Base-by-base conservation (phyloP, 2,888 invertebrate species). In the Lepidochrysops patricia region DNA sequence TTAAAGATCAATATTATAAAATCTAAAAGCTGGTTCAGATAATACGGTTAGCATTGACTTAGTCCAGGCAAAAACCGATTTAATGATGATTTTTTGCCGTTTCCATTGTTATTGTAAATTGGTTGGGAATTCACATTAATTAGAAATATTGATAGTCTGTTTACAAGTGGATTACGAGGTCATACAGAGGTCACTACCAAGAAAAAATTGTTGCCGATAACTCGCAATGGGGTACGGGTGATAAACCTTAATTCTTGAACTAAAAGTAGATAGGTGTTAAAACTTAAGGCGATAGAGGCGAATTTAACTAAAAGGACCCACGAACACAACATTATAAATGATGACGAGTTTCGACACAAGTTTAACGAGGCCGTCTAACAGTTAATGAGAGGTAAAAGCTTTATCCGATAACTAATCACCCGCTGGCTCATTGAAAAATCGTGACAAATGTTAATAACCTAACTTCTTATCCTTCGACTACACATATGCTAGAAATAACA, bases 301-400 rank as follows among this genome's bases (percentile, higher is more conserved):
- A n/a, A n/a, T n/a, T n/a, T n/a, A n/a, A n/a, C n/a, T n/a, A n/a
- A 35, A 50, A 26, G 13, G 50, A 13, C n/a, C 50, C 32, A 43
- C 2, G 7, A 27, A 7, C 52, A 29, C 29, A 29, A 57, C 61
- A 59, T 62, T 59, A 61, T 62, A 69, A 67, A 67, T 71, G 70
- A 67, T 74, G 70, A 74, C 68, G 67, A 72, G 67, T 76, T 77
- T 78, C 77, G 77, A 77, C 78, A 74, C 71, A 70, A 72, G 72
- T 73, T 73, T 66, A 83, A 76, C 76, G 76, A 77, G 84, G 84
- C 72, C 82, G 73, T 67, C 64, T 80, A 82, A 85, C 86, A 77
- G 85, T 85, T 81, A 83, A 83, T 82, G 80, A 80, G 73, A 74
- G 76, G 81, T 81, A 82, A 85, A 84, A 84, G 79, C 82, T 80